These are phyloP conservation scores for Corydoras sp. DNA, from an alignment of 2,113 vertebrate genomes.

Conservation along the genomic window DNA sequence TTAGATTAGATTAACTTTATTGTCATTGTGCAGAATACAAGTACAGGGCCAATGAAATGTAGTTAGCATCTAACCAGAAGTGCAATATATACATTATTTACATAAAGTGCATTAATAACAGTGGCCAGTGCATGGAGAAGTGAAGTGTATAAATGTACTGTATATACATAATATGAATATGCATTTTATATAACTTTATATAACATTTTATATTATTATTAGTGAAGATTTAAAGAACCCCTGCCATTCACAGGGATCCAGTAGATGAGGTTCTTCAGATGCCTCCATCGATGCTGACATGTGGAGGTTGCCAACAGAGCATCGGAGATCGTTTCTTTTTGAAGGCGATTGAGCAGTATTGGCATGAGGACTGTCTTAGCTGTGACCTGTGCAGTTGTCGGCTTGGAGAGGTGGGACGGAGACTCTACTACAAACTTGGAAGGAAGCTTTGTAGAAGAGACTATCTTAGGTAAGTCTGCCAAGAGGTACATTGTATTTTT, in stretches of 20 bases:
- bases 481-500: background rate
- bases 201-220: too few relatives aligned
- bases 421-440: slow-evolving; percentile 95
- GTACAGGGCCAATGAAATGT: too few relatives aligned
- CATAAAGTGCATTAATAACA: too few relatives aligned
- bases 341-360: slow-evolving; percentile 98
- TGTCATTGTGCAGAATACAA: too few relatives aligned
- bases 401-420: slow-evolving; percentile 88
- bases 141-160: too few relatives aligned
- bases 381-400: slow-evolving; percentile 95
- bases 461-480: slow-evolving; percentile 82
- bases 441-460: slow-evolving; percentile 93
- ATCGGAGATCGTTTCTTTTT: slow-evolving; percentile 98
- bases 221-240: background rate
- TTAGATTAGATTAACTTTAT: background rate
- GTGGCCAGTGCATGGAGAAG: too few relatives aligned
- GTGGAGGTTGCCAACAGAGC: slow-evolving; percentile 95
- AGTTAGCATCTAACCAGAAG: too few relatives aligned
- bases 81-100: background rate
- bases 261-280: slow-evolving; percentile 98
- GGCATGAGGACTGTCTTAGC: slow-evolving; percentile 98
- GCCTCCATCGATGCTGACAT: slow-evolving; percentile 89
- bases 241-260: slow-evolving; percentile 72
- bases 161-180: too few relatives aligned
- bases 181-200: too few relatives aligned